Conservation (phyloP, 30 jellyfish, hydroid and myxozoan species). For the Turritopsis rubra region DNA sequence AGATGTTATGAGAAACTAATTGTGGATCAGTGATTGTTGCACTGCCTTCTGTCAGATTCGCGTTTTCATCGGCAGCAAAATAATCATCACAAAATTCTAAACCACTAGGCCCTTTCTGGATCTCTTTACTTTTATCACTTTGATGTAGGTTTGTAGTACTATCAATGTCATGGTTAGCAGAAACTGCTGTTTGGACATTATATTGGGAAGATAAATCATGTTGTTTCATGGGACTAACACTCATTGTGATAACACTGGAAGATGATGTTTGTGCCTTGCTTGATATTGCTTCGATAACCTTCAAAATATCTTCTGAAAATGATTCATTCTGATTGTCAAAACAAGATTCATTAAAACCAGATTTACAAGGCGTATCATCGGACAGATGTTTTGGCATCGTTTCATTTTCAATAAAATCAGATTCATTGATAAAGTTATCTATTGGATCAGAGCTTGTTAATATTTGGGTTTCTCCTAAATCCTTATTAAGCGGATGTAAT, state of each 20-base stretch:
- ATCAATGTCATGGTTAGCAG: not conserved
- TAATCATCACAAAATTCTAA: not conserved
- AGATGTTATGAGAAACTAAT: not conserved
- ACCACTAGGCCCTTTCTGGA: not conserved
- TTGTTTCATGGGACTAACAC: constrained; percentile 14
- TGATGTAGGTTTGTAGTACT: not conserved
- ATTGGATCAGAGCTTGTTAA: not conserved
- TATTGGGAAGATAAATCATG: not conserved
- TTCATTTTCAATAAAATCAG: constrained; percentile 32
- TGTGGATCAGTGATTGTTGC: not conserved
- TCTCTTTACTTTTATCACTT: not conserved
- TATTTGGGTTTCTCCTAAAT: not conserved
- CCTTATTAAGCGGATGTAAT: not conserved
- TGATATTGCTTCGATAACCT: constrained; percentile 39
- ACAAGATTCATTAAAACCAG: constrained; percentile 7
- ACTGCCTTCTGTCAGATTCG: not conserved
- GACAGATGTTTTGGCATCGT: constrained; percentile 27
- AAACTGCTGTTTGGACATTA: not conserved
- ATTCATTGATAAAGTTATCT: constrained; percentile 10
- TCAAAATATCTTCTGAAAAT: constrained; percentile 26
- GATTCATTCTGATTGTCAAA: constrained; percentile 1
- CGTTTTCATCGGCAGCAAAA: not conserved
- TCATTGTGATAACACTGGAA: not conserved
- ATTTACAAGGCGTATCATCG: constrained; percentile 36
- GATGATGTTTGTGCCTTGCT: constrained; percentile 7